Conservation (phyloP, 2,797 vertebrate species). For the Spea hammondii region DNA sequence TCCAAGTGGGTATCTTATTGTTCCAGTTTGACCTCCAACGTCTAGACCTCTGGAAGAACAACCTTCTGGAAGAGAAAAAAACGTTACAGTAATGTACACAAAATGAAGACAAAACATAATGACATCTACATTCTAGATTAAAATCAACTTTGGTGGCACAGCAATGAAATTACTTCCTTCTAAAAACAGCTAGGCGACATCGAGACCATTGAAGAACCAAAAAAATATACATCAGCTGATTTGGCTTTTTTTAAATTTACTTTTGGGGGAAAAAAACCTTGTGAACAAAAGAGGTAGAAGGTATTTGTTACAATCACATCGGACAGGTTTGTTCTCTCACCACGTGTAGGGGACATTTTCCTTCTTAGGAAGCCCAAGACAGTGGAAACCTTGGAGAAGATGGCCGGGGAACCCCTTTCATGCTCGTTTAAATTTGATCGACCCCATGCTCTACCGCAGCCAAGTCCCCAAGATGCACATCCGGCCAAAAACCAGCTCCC, state of each 20-base stretch:
- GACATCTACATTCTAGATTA: no score
- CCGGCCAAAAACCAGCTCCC: neutral
- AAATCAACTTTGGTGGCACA: no score
- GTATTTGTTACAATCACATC: no score
- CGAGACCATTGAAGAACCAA: no score
- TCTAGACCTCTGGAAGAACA: neutral
- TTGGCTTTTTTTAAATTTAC: no score
- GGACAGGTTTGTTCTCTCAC: neutral
- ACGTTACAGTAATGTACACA: no score
- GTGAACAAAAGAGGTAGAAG: no score
- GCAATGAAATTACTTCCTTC: no score
- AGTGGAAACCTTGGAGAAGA: conserved; percentile 16
- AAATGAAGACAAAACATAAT: no score
- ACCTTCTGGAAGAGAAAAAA: neutral
- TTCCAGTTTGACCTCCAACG: conserved; percentile 7
- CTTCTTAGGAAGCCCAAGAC: conserved; percentile 20
- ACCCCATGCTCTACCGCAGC: conserved; percentile 38
- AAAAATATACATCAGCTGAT: no score
- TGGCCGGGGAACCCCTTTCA: neutral
- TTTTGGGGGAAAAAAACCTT: no score
- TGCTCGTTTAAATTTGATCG: fast-evolving
- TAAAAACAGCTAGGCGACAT: no score
- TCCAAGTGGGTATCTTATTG: neutral
- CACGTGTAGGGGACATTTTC: neutral
- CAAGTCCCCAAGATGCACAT: neutral